Evolutionary conservation across 2,113 vertebrate species (phyloP).

Genomic region (Psammodynastes pulverulentus): DNA sequence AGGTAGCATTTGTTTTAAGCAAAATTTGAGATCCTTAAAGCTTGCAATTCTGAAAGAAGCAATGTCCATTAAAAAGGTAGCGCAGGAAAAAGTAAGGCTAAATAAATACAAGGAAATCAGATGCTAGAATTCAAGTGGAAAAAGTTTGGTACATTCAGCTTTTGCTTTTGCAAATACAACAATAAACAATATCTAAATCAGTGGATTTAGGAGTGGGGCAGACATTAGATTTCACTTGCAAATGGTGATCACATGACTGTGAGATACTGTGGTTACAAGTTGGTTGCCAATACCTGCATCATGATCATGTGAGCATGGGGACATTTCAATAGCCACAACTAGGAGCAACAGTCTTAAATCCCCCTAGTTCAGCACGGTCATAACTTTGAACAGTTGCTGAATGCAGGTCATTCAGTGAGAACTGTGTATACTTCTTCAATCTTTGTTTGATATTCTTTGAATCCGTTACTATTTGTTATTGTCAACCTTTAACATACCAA

Average conservation of each 20-base stretch:
- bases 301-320: neutral
- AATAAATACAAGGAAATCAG: neutral
- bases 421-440: neutral
- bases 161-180: neutral
- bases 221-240: neutral
- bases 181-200: neutral
- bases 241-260: neutral
- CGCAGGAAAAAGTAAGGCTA: neutral
- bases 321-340: neutral
- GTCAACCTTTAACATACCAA: neutral
- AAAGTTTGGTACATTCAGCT: neutral
- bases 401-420: neutral
- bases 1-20: neutral
- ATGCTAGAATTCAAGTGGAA: neutral
- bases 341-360: neutral
- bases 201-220: neutral
- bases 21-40: neutral
- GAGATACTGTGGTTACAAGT: neutral
- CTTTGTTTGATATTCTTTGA: neutral
- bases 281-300: neutral
- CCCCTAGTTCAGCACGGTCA: neutral
- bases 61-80: neutral
- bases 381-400: neutral
- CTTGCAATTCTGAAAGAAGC: neutral
- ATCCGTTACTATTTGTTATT: neutral